These are phyloP conservation scores for Poecile montanus DNA, from an alignment of 2,797 vertebrate genomes.

Conservation along the genomic window DNA sequence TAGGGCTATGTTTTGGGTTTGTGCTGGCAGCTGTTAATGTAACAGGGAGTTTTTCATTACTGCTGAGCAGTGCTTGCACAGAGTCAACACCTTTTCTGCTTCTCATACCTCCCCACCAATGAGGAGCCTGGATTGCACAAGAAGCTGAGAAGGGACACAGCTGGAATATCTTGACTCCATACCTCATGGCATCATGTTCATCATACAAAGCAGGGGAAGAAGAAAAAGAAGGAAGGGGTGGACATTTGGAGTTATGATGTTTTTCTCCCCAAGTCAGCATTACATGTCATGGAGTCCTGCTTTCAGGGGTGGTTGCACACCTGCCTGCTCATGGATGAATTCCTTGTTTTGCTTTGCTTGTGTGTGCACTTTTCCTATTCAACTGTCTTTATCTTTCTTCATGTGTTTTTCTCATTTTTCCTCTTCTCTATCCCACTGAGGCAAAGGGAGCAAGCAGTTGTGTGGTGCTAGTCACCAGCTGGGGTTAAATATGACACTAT, in stretches of 20 bases:
- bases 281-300: not conserved
- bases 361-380: not conserved
- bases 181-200: not conserved
- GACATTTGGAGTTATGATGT: too few relatives aligned
- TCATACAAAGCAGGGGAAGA: not conserved
- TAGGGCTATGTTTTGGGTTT: not conserved
- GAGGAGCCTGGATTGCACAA: not conserved
- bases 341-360: not conserved
- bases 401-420: not conserved
- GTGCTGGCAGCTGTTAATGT: not conserved
- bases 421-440: not conserved
- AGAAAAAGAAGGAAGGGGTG: not conserved
- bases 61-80: not conserved
- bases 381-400: not conserved
- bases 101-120: not conserved
- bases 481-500: fast-evolving
- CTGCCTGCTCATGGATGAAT: not conserved
- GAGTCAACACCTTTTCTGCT: not conserved
- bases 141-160: not conserved
- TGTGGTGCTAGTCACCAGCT: not conserved
- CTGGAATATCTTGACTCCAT: not conserved
- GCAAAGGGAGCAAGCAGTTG: not conserved
- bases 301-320: not conserved
- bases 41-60: not conserved
- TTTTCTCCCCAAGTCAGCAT: not conserved